phyloP scores from a whole-genome alignment of 2,797 vertebrate genomes.

The Okamejei kenojei region DNA sequence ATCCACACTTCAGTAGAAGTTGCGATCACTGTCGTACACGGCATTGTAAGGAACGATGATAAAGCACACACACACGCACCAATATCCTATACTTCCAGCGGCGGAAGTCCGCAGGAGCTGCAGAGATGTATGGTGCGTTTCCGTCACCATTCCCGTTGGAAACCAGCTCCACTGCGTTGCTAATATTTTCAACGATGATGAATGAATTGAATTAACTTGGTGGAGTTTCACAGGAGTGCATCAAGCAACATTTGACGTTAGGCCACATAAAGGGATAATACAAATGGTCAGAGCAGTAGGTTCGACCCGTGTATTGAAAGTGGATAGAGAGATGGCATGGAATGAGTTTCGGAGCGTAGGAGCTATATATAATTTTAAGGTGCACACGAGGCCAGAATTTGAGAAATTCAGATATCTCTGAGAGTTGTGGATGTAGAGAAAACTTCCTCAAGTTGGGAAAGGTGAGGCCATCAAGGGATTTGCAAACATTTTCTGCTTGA shows the following conservation, averaged over 20 bases:
- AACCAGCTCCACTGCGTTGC: too few species aligned
- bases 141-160: too few species aligned
- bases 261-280: not conserved
- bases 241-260: not conserved
- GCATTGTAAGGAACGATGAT: too few species aligned
- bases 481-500: not conserved
- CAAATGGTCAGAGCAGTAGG: not conserved
- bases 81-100: too few species aligned
- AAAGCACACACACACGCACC: too few species aligned
- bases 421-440: not conserved
- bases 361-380: not conserved
- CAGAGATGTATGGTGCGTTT: too few species aligned
- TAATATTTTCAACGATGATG: too few species aligned
- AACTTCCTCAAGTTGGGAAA: not conserved
- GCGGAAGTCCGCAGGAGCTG: too few species aligned
- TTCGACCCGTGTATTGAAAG: not conserved
- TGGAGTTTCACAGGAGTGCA: not conserved
- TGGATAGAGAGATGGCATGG: not conserved
- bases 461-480: not conserved
- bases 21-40: too few species aligned
- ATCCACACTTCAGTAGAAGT: too few species aligned
- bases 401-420: not conserved
- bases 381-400: not conserved
- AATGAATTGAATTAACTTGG: too few species aligned
- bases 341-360: not conserved